Evolutionary conservation across 1,140 invertebrate species (phyloP).

Genomic region (Neocloeon triangulifer): DNA sequence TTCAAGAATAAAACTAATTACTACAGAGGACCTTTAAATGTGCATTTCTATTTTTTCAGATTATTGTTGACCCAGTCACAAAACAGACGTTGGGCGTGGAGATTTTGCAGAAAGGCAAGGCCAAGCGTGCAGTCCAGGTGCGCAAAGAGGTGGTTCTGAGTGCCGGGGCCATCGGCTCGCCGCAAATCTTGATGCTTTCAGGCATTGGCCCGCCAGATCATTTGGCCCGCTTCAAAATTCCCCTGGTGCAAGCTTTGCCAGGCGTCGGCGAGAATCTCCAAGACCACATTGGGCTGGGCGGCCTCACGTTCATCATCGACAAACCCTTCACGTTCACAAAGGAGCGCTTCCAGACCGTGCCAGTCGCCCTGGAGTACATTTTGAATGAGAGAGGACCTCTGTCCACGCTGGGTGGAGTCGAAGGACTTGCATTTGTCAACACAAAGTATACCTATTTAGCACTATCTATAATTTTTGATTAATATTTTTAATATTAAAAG

Average conservation of each 20-base stretch:
- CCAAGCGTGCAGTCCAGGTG: conserved; percentile 34
- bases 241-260: conserved; percentile 43
- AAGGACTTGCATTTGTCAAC: conserved; percentile 63
- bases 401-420: conserved; percentile 52
- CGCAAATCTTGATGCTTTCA: conserved; percentile 72
- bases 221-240: conserved; percentile 47
- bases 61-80: conserved; percentile 32
- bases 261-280: conserved; percentile 56
- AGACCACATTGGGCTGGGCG: conserved; percentile 63
- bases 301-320: conserved; percentile 57
- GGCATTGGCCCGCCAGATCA: conserved; percentile 66
- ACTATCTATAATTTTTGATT: no score
- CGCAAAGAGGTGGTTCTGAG: conserved; percentile 56
- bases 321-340: conserved; percentile 57
- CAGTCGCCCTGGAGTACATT: conserved; percentile 59
- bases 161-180: conserved; percentile 56
- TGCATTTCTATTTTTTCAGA: conserved; percentile 6
- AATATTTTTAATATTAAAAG: no score
- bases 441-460: no score
- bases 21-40: no score
- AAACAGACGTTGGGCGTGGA: conserved; percentile 54
- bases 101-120: conserved; percentile 36
- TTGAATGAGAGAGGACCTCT: conserved; percentile 54
- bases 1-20: no score
- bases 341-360: conserved; percentile 46